Percentiles rank a stretch among this genome's conserved stretches.
Conservation (phyloP, 2,888 invertebrate species). For the Gastrophysa polygoni region DNA sequence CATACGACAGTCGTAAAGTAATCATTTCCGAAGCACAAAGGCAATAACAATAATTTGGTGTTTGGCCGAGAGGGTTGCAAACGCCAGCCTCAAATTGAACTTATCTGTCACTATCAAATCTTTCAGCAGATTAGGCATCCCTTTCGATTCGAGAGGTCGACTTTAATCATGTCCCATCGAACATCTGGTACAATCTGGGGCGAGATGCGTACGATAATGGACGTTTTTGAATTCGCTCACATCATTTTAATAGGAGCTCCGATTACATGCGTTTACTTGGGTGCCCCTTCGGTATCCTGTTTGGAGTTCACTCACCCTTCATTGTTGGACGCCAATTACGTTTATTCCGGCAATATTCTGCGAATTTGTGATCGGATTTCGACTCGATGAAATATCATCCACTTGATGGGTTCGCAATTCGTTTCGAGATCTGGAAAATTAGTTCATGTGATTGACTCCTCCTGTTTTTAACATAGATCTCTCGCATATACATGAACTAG, state of each 20-base stretch:
- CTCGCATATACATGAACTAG: too few relatives aligned
- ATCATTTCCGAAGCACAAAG: constrained; percentile 15
- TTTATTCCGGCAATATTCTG: neutral
- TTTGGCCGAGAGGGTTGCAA: constrained; percentile 37
- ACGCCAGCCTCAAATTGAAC: constrained; percentile 49
- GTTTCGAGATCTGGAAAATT: too few relatives aligned
- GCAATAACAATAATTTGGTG: constrained; percentile 34
- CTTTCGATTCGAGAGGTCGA: constrained; percentile 56
- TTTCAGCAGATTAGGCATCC: constrained; percentile 52
- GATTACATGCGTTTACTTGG: constrained; percentile 47
- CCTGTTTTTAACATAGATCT: too few relatives aligned
- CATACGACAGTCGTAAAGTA: constrained; percentile 24
- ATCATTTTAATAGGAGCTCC: constrained; percentile 52
- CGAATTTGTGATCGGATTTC: neutral
- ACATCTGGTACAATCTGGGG: constrained; percentile 54
- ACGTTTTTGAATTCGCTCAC: constrained; percentile 46
- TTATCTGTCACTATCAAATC: constrained; percentile 55
- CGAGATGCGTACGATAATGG: constrained; percentile 39
- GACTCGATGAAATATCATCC: too few relatives aligned
- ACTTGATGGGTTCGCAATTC: too few relatives aligned
- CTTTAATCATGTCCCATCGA: constrained; percentile 56
- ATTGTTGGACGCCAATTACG: neutral
- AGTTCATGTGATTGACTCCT: too few relatives aligned
- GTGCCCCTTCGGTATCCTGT: constrained; percentile 36
- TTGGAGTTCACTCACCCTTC: too few relatives aligned